A percentile compares a stretch with the other conserved stretches of the same genome.
Conservation (phyloP, 2,797 vertebrate species). For the Parauchenoglanis ngamensis region DNA sequence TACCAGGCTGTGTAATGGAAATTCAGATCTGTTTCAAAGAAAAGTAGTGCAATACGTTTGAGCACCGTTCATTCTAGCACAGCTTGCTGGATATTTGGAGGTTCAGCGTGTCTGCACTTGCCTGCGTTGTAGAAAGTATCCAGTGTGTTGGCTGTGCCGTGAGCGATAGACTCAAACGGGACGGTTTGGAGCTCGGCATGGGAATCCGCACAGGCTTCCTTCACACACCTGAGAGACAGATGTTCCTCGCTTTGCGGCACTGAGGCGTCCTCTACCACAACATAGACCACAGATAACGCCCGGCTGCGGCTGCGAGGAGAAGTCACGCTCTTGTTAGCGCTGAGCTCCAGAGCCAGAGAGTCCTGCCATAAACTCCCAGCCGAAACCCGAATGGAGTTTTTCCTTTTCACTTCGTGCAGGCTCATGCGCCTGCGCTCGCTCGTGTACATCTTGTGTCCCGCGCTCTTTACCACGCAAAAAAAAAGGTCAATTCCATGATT, state of each 20-base stretch:
- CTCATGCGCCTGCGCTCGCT: constrained; percentile 79
- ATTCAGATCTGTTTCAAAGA: background rate
- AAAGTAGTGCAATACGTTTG: no score
- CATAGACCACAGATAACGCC: constrained; percentile 77
- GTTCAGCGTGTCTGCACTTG: constrained; percentile 71
- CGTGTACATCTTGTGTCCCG: constrained; percentile 68
- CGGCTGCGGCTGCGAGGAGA: constrained; percentile 71
- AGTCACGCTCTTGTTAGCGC: constrained; percentile 57
- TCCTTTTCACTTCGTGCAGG: constrained; percentile 69
- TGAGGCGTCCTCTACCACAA: constrained; percentile 72
- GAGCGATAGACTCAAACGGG: constrained; percentile 74
- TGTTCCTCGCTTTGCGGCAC: constrained; percentile 71
- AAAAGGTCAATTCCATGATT: background rate
- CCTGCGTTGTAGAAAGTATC: constrained; percentile 90
- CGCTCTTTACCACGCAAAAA: background rate
- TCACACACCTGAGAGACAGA: constrained; percentile 77
- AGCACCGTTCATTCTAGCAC: background rate
- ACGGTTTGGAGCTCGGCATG: constrained; percentile 72
- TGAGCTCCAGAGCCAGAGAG: constrained; percentile 72
- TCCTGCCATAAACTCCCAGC: constrained; percentile 89
- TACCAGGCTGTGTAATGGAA: background rate
- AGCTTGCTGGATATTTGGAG: background rate
- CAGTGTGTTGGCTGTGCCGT: constrained; percentile 78
- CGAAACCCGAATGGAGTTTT: constrained; percentile 66
- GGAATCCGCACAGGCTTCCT: constrained; percentile 78